Percentiles rank a stretch among this genome's conserved stretches.
These are phyloP conservation scores for Calameuta idolon DNA, from an alignment of 2,888 invertebrate genomes.

Conservation along the genomic window DNA sequence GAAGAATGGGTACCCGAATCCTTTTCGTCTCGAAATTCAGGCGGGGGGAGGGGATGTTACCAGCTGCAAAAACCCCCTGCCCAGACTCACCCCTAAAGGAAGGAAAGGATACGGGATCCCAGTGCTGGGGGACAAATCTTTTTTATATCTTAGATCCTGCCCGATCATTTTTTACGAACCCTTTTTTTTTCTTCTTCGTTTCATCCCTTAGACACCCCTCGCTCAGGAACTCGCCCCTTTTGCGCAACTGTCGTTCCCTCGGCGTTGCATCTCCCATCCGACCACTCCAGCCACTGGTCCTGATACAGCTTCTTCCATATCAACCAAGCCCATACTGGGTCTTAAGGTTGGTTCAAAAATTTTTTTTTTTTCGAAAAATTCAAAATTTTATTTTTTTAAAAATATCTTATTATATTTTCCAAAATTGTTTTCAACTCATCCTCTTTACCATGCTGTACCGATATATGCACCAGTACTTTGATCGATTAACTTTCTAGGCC, in stretches of 20 bases:
- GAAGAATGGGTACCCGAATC: constrained; percentile 60
- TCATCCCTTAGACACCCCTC: constrained; percentile 25
- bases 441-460: not conserved
- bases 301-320: not conserved
- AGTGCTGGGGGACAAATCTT: constrained; percentile 52
- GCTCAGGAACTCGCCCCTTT: constrained; percentile 38
- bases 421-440: not conserved
- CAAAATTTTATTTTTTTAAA: not conserved
- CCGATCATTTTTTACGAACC: constrained; percentile 65
- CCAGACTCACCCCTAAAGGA: not conserved
- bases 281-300: not conserved
- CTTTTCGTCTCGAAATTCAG: constrained; percentile 51
- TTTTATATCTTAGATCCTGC: constrained; percentile 60
- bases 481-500: not conserved
- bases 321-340: not conserved
- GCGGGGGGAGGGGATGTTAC: no score
- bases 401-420: not conserved
- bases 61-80: constrained; percentile 64
- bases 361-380: no score
- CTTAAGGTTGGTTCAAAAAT: not conserved
- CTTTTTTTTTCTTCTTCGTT: constrained; percentile 54
- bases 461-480: not conserved
- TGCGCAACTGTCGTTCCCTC: constrained; percentile 56
- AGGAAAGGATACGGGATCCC: constrained; percentile 52
- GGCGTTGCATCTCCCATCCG: not conserved